Evolutionary conservation across 2,797 vertebrate genomes (phyloP).

Genomic region (Masticophis lateralis): DNA sequence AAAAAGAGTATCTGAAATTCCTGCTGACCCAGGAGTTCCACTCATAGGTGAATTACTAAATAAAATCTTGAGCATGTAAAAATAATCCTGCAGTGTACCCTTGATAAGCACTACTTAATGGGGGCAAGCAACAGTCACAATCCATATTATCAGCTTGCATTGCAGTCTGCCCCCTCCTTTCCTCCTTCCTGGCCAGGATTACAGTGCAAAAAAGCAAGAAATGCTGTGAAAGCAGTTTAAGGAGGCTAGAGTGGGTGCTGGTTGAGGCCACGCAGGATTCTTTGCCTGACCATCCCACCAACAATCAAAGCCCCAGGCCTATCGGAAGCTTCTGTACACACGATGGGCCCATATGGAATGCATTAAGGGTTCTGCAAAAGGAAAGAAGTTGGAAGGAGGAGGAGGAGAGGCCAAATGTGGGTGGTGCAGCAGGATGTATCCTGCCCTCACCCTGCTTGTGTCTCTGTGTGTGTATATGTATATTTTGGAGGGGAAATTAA

Average conservation of each 20-base stretch:
- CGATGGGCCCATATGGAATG: slow-evolving; percentile 22
- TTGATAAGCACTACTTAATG: not conserved
- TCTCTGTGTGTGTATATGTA: not conserved
- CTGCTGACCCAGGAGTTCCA: not conserved
- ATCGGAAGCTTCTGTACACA: slow-evolving; percentile 21
- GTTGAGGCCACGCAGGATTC: not conserved
- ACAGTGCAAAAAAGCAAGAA: not conserved
- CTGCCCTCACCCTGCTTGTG: slow-evolving; percentile 31
- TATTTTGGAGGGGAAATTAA: slow-evolving; percentile 6
- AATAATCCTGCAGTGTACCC: not conserved
- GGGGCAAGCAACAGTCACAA: not conserved
- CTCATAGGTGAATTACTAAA: not conserved
- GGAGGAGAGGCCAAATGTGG: slow-evolving; percentile 25
- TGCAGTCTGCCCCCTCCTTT: too few species aligned
- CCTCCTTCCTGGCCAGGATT: not conserved
- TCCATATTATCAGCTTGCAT: not conserved
- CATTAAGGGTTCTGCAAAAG: slow-evolving; percentile 23
- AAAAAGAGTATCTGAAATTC: not conserved
- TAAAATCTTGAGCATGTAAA: not conserved
- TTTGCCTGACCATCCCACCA: slow-evolving; percentile 18
- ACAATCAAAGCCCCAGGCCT: not conserved
- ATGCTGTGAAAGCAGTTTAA: not conserved
- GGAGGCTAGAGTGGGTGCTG: not conserved
- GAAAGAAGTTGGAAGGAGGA: not conserved
- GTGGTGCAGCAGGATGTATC: slow-evolving; percentile 29